phyloP scores from a whole-genome alignment of 2,113 vertebrate species.

The Micromys minutus region DNA sequence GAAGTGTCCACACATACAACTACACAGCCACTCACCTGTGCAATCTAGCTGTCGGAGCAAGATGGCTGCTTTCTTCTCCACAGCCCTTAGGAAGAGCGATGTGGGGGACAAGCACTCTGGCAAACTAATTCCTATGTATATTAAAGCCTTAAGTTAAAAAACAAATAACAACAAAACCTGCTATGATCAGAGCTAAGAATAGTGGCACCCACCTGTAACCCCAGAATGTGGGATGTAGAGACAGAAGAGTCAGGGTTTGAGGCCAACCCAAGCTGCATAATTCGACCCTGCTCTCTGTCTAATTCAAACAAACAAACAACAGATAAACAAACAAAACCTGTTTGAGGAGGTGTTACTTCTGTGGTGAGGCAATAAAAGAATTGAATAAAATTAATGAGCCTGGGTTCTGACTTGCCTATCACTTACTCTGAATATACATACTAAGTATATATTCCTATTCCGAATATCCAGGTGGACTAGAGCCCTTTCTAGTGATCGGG shows the following conservation, averaged over 20 bases:
- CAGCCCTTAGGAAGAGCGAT: not conserved
- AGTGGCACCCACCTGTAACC: not conserved
- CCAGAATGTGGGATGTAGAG: not conserved
- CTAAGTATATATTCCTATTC: not conserved
- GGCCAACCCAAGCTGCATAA: not conserved
- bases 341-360: slow-evolving; percentile 25
- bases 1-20: accelerated
- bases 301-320: not conserved
- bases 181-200: not conserved
- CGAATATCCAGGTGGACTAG: not conserved
- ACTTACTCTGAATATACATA: too few species aligned
- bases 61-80: not conserved
- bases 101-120: not conserved
- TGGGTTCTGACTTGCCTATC: not conserved
- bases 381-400: not conserved
- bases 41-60: not conserved
- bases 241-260: not conserved
- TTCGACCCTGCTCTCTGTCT: not conserved
- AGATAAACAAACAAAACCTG: not conserved
- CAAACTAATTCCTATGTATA: not conserved
- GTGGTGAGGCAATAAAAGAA: not conserved
- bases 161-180: not conserved
- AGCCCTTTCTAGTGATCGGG: not conserved
- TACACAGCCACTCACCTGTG: accelerated
- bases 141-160: not conserved